Evolutionary conservation across 1,140 invertebrate species (phyloP), one percentile per base, ranked within the genome.

Genomic region (Acromyrmex echinatior): DNA sequence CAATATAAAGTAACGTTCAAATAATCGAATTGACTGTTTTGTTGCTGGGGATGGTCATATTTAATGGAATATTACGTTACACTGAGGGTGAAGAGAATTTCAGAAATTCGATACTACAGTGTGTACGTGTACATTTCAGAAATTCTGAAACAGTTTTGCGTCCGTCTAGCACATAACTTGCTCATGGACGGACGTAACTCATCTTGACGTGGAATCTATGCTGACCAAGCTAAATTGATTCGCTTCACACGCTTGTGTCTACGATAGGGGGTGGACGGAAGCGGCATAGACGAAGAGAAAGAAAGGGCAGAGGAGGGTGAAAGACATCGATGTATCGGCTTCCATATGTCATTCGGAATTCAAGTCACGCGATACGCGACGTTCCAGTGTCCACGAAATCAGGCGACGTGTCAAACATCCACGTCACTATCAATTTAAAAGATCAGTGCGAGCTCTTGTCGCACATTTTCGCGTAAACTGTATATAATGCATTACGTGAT

Each of bases 351-450:
- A 63, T 73, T 86, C 88, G 63, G 86, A 87, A 86, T 91, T 89
- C 90, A 82, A 73, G 87, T 66, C 71, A 63, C 65, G 80, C 58
- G 66, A 70, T 49, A 62, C n/a, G 16, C 31, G 51, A 70, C 85
- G 62, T 77, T 91, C 63, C 70, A 84, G 56, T 76, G 74, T 86
- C 81, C 86, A 49, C 12, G 65, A 39, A 91, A 73, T 71, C 86
- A 68, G 79, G 77, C 86, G 90, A 91, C 88, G 84, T 87, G 90
- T 91, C 84, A 87, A 87, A 90, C 88, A 89, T 84, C 87, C 76
- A 85, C 88, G 90, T 92, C 88, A 86, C 88, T 91, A 88, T 91
- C 88, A 88, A 91, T 92, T 92, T 92, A 87, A 90, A 87, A 87
- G 87, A 92, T 92, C 88, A 86, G 91, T 77, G 77, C 53, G 39